Percentiles rank a stretch among this genome's conserved stretches.
phyloP scores from a whole-genome alignment of 2,888 invertebrate species.

The Drosophila subsilvestris region DNA sequence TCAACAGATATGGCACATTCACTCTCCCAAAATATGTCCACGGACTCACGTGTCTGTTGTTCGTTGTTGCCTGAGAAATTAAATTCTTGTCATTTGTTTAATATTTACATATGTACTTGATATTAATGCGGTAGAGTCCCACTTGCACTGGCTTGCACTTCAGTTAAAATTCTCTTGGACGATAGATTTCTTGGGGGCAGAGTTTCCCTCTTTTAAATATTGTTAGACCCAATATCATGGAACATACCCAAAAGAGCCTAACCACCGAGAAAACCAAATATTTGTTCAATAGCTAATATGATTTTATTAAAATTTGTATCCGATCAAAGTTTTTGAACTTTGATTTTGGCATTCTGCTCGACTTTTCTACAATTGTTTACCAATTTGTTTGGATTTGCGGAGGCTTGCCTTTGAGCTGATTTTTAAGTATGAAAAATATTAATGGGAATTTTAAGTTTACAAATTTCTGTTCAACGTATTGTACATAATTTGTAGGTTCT shows the following conservation, averaged over 20 bases:
- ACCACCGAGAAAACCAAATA: too few relatives aligned
- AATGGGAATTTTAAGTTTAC: not conserved
- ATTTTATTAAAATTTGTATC: slow-evolving; percentile 14
- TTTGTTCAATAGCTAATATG: not conserved
- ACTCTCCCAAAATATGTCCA: slow-evolving; percentile 20
- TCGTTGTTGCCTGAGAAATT: slow-evolving; percentile 13
- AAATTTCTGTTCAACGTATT: not conserved
- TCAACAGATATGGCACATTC: slow-evolving; percentile 14
- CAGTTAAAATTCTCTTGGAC: too few relatives aligned
- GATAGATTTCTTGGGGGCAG: too few relatives aligned
- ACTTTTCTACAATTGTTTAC: not conserved
- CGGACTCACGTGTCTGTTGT: slow-evolving; percentile 10
- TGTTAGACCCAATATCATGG: too few relatives aligned
- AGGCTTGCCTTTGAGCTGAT: slow-evolving; percentile 23
- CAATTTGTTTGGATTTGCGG: slow-evolving; percentile 27
- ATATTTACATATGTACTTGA: slow-evolving; percentile 28
- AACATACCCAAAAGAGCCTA: too few relatives aligned
- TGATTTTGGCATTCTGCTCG: not conserved
- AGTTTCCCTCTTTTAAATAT: too few relatives aligned
- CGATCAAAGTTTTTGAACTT: slow-evolving; percentile 10
- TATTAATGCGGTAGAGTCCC: slow-evolving; percentile 3
- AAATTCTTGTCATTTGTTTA: slow-evolving; percentile 18
- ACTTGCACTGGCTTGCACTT: too few relatives aligned
- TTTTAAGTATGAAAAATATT: not conserved
- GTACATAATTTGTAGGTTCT: not conserved